These are phyloP conservation scores for Cybosia mesomella DNA, from an alignment of 2,888 invertebrate genomes.

Conservation along the genomic window DNA sequence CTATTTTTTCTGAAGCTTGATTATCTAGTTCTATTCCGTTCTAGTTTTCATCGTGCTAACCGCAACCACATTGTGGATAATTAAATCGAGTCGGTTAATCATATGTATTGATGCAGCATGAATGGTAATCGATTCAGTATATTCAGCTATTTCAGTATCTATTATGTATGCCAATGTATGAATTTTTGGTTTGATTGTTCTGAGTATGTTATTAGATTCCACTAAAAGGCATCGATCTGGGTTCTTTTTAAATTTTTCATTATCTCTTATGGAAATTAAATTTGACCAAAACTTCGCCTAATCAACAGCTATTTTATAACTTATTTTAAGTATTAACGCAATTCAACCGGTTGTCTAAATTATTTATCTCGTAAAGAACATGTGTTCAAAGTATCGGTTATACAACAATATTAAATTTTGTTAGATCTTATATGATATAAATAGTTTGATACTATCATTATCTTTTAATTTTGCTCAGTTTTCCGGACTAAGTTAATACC, in stretches of 20 bases:
- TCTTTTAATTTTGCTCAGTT: not conserved
- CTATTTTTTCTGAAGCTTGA: not conserved
- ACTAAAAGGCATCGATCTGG: not conserved
- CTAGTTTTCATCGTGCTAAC: not conserved
- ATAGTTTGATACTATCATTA: not conserved
- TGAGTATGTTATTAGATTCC: not conserved
- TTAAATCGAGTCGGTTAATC: not conserved
- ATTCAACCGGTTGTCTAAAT: not conserved
- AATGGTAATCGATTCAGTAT: not conserved
- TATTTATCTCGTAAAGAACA: not conserved
- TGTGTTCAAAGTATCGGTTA: not conserved
- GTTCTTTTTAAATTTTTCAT: not conserved
- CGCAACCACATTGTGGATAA: not conserved
- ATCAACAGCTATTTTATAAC: not conserved
- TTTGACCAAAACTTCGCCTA: not conserved
- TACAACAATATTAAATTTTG: not conserved
- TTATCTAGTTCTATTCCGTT: not conserved
- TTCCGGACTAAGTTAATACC: not conserved
- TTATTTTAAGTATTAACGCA: not conserved
- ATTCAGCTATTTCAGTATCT: not conserved
- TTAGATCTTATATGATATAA: not conserved
- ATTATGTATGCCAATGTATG: not conserved
- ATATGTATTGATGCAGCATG: not conserved
- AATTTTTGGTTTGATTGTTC: not conserved
- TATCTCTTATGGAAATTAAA: not conserved